Evolutionary conservation across 2,113 vertebrate genomes (phyloP), one percentile per base, ranked within the genome.

Genomic region (Pollachius pollachius): DNA sequence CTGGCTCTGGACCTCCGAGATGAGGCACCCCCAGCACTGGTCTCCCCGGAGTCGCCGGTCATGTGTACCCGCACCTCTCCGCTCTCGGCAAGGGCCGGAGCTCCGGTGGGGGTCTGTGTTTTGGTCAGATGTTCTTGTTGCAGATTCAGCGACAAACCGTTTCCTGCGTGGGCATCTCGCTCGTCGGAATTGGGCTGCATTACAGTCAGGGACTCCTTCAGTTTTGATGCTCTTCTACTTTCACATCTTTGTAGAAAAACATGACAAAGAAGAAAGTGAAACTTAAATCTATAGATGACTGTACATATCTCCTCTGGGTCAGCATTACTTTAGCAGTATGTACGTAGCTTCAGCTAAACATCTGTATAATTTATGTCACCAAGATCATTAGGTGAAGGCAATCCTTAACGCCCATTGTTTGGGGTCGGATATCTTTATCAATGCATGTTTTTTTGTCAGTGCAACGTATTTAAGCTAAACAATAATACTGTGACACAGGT

Each of bases 131-230:
- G 78, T 72, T 90, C 61, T 57, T 91, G 88, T 8, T 91, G 92
- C 68, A 93, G 81, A 70, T 81, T 77, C 13, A 90, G 87, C 68
- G 73, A 90, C 70, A 88, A 67, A 84, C 83, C 74, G 30, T 83
- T 89, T 57, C 85, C 93, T 78, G 89, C 76, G 68, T 79, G 76
- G 62, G 75, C 68, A 62, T 84, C 91, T 12, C 76, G 79, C n/a
- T 94, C 92, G 70, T 74, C 79, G 65, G 85, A 88, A 9, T 70
- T 87, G 62, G 94, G 75, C 87, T 96, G 96, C 96, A 98, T 97
- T 12, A 84, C 88, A 87, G 87, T 75, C 61, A 89, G 75, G 75
- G 87, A 79, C 81, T 73, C 82, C 79, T 77, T 86, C 77, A 73
- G 74, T 79, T 88, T 91, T 69, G 85, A 75, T 82, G 74, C 78